A percentile compares a stretch with the other conserved stretches of the same genome.
These are phyloP conservation scores for Porites divaricata DNA, from an alignment of 92 coral and sea anemone species.

Conservation along the genomic window DNA sequence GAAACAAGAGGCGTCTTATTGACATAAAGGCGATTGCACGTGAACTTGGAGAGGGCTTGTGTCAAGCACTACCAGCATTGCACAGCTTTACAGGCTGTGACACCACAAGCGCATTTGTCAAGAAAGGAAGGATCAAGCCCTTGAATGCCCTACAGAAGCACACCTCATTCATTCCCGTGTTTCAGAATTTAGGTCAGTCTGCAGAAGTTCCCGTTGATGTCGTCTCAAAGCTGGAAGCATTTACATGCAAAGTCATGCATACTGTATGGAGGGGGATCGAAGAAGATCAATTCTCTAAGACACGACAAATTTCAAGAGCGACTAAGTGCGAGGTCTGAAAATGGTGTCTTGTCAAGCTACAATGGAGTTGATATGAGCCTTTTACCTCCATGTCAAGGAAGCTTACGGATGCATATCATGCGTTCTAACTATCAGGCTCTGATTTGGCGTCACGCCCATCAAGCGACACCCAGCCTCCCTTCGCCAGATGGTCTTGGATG, in stretches of 20 bases:
- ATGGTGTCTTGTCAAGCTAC: constrained; percentile 8
- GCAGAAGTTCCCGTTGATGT: neutral
- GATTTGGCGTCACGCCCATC: constrained; percentile 3
- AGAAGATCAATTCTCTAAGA: neutral
- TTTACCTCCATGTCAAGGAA: constrained; percentile 7
- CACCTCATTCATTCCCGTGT: neutral
- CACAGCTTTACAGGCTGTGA: neutral
- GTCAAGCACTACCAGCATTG: constrained; percentile 4
- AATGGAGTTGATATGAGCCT: constrained; percentile 14
- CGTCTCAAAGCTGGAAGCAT: neutral
- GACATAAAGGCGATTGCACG: neutral
- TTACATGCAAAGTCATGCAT: too few species aligned
- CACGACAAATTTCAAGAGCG: neutral
- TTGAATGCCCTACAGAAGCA: neutral
- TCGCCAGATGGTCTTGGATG: constrained; percentile 13
- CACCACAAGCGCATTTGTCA: neutral
- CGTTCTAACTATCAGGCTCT: constrained; percentile 1
- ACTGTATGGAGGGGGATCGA: neutral
- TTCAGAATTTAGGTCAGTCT: neutral
- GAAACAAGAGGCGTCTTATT: neutral
- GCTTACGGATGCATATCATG: constrained; percentile 1
- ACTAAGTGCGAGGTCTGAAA: neutral
- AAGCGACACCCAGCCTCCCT: constrained; percentile 4
- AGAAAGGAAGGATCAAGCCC: neutral
- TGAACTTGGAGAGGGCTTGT: neutral